These are phyloP conservation scores for Chesias legatella DNA, from an alignment of 2,888 invertebrate species.

Conservation along the genomic window DNA sequence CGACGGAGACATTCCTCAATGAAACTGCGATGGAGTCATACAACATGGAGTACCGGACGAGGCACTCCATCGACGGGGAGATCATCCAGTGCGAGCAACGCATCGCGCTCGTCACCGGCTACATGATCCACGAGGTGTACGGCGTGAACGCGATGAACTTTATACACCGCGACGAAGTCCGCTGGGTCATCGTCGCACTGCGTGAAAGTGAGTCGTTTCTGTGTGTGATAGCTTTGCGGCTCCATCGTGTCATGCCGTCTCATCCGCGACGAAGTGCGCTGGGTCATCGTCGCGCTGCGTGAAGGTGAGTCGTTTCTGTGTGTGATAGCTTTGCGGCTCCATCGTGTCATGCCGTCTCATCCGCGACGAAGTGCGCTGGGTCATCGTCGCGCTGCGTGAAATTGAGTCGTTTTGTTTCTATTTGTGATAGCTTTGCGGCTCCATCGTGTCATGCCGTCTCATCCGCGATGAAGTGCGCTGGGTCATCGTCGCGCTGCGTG, in stretches of 20 bases:
- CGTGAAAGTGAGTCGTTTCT: constrained; percentile 86
- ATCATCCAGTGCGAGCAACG: constrained; percentile 94
- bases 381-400: constrained; percentile 90
- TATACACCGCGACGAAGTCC: constrained; percentile 92
- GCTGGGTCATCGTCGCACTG: constrained; percentile 92
- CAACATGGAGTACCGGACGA: constrained; percentile 91
- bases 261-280: constrained; percentile 90
- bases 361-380: constrained; percentile 92
- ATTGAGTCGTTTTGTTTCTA: no score
- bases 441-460: no score
- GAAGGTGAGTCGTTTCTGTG: constrained; percentile 86
- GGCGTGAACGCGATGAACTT: constrained; percentile 92
- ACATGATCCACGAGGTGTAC: constrained; percentile 92
- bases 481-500: constrained; percentile 91
- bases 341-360: no score
- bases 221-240: no score
- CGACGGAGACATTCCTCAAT: constrained; percentile 78
- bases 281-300: constrained; percentile 91
- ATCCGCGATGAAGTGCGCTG: constrained; percentile 91
- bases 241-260: no score
- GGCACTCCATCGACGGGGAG: constrained; percentile 92
- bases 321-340: no score
- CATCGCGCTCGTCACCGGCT: constrained; percentile 93
- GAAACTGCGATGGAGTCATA: constrained; percentile 54
- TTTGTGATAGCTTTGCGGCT: no score